Percentiles rank a stretch among this genome's conserved stretches.
Conservation (phyloP, 64 coral and sea anemone genomes). For the Pocillopora verrucosa region DNA sequence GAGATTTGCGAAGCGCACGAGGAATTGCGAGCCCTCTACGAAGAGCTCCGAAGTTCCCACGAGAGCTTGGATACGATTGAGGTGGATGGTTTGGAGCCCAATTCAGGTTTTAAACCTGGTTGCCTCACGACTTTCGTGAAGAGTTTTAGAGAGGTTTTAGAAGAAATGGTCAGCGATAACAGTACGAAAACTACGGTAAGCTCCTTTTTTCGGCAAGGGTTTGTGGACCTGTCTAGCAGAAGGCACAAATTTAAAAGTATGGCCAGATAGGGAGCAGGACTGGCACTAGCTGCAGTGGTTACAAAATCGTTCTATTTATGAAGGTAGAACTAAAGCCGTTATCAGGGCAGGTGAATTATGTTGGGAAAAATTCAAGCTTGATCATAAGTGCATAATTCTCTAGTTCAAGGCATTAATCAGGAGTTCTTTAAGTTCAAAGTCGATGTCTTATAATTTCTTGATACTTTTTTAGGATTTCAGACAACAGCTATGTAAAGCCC, state of each 20-base stretch:
- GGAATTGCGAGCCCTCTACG: conserved; percentile 69
- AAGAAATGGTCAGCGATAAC: conserved; percentile 61
- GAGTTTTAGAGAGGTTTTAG: conserved; percentile 78
- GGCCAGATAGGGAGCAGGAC: no score
- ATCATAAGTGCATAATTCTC: no score
- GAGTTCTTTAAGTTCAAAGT: no score
- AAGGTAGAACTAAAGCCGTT: no score
- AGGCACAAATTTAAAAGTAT: no score
- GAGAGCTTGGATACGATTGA: conserved; percentile 59
- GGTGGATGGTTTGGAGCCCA: conserved; percentile 34
- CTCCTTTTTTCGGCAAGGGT: not conserved
- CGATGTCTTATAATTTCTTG: not conserved
- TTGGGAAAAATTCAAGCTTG: no score
- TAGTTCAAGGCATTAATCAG: no score
- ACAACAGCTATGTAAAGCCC: conserved; percentile 54
- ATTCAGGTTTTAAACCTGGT: conserved; percentile 55
- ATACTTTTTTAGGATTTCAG: conserved; percentile 27
- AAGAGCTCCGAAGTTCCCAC: conserved; percentile 65
- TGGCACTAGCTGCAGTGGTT: no score
- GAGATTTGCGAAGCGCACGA: conserved; percentile 74
- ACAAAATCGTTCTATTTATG: no score
- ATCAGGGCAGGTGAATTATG: no score
- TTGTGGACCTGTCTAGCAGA: no score
- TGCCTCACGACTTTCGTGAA: conserved; percentile 81
- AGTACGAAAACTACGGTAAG: conserved; percentile 17